A percentile compares a stretch with the other conserved stretches of the same genome.
phyloP scores from a whole-genome alignment of 2,797 vertebrate species.

The Microhierax caerulescens region DNA sequence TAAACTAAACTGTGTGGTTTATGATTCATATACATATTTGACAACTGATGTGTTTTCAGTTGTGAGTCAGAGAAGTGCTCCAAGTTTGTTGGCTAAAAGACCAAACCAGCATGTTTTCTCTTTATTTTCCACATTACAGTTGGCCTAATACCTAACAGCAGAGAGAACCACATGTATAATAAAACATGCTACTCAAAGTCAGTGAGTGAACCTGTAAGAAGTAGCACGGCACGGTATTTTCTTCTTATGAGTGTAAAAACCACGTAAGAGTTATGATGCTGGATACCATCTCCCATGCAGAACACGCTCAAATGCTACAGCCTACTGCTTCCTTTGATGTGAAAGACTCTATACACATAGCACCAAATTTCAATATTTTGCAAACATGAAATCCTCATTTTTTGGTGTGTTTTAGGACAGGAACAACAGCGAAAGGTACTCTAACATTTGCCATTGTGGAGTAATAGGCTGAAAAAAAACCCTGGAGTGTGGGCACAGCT shows the following conservation, averaged over 20 bases:
- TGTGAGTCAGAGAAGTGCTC: conserved; percentile 19
- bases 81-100: neutral
- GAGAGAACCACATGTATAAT: neutral
- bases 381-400: neutral
- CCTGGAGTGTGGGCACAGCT: neutral
- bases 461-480: neutral
- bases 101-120: neutral
- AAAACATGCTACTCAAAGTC: conserved; percentile 18
- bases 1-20: conserved; percentile 1
- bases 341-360: neutral
- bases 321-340: neutral
- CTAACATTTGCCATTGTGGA: neutral
- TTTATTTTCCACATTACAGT: neutral
- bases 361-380: neutral
- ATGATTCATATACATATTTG: neutral
- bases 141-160: conserved; percentile 19
- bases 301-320: neutral
- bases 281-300: neutral
- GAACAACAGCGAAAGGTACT: neutral
- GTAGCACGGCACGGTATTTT: neutral
- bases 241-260: neutral
- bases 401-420: neutral
- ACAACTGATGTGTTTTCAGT: conserved; percentile 15
- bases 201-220: conserved; percentile 8
- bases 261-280: neutral